phyloP scores from a whole-genome alignment of 2,797 vertebrate genomes.

The Sebastes trivittatus region DNA sequence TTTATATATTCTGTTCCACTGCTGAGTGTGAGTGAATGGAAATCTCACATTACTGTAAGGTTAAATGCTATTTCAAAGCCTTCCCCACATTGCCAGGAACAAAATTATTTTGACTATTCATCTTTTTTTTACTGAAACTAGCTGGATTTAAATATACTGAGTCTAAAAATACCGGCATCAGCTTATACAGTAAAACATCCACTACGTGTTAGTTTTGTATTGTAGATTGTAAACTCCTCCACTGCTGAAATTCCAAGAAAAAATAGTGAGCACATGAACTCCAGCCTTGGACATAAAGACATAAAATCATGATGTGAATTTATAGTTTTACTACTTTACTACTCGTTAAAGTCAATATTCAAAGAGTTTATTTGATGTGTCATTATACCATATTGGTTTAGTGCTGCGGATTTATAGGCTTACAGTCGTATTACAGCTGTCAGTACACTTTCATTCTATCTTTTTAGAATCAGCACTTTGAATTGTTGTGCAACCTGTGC shows the following conservation, averaged over 20 bases:
- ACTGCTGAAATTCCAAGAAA: not conserved
- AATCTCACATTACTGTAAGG: not conserved
- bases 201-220: not conserved
- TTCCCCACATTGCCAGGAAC: not conserved
- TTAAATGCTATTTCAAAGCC: not conserved
- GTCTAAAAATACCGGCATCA: not conserved
- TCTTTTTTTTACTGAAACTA: not conserved
- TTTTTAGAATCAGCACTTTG: constrained; percentile 50
- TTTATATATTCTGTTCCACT: not conserved
- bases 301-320: not conserved
- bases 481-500: constrained; percentile 24
- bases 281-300: not conserved
- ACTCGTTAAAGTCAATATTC: not conserved
- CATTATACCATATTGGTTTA: not conserved
- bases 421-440: not conserved
- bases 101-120: not conserved
- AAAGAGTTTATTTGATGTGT: not conserved
- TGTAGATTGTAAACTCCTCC: not conserved
- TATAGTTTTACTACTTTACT: not conserved
- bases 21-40: not conserved
- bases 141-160: too few relatives aligned
- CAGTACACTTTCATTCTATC: not conserved
- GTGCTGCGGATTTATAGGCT: not conserved
- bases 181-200: not conserved
- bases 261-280: not conserved